These are phyloP conservation scores for Procambarus clarkii DNA, from an alignment of 1,140 invertebrate genomes.

Conservation along the genomic window DNA sequence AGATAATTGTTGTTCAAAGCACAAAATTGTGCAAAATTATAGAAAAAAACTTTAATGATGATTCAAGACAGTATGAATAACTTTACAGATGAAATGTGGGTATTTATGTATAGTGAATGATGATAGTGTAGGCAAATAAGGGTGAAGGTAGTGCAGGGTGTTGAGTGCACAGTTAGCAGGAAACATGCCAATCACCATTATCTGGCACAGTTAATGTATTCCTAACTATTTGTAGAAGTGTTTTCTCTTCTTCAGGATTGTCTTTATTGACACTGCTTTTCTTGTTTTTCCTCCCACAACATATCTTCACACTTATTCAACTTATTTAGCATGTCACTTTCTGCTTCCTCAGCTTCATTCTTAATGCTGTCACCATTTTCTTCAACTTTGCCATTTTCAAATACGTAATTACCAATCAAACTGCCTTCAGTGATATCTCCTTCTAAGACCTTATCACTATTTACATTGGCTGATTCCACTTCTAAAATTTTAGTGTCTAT, in stretches of 20 bases:
- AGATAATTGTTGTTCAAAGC: neutral
- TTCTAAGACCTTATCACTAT: neutral
- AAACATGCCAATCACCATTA: neutral
- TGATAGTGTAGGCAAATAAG: neutral
- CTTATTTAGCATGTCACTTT: neutral
- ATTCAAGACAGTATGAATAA: neutral
- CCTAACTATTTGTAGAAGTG: neutral
- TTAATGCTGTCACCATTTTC: neutral
- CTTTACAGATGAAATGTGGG: neutral
- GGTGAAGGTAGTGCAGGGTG: neutral
- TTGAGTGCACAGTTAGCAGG: neutral
- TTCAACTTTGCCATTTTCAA: slow-evolving; percentile 1
- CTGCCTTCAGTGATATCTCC: neutral
- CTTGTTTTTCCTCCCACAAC: neutral
- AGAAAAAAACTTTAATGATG: neutral
- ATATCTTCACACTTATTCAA: neutral
- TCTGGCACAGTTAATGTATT: neutral
- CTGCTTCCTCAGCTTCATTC: neutral
- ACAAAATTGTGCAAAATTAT: neutral
- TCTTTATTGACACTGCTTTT: neutral
- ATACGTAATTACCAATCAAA: neutral
- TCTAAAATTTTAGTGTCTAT: neutral
- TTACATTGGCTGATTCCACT: neutral
- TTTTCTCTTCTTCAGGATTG: neutral
- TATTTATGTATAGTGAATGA: neutral